phyloP scores from a whole-genome alignment of 2,888 invertebrate species.

The Anoplius nigerrimus region DNA sequence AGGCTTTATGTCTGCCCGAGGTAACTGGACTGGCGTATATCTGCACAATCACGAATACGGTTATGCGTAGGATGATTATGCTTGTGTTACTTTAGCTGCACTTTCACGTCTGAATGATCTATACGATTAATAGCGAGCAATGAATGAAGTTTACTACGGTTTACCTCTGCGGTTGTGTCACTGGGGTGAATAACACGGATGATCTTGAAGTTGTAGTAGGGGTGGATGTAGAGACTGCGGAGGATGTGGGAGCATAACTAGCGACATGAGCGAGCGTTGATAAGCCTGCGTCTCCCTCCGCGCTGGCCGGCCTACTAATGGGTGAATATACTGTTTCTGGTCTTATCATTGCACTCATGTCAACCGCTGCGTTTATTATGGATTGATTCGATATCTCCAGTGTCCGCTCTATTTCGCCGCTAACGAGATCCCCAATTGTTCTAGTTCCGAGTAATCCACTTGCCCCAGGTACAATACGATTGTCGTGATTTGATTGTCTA shows the following conservation, averaged over 20 bases:
- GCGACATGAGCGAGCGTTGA: slow-evolving; percentile 73
- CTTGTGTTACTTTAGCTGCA: neutral
- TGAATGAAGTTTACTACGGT: neutral
- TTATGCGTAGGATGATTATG: neutral
- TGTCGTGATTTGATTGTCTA: slow-evolving; percentile 59
- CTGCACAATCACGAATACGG: slow-evolving; percentile 44
- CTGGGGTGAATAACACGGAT: slow-evolving; percentile 71
- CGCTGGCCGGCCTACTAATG: slow-evolving; percentile 78
- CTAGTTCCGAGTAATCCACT: slow-evolving; percentile 79
- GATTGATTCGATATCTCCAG: slow-evolving; percentile 92
- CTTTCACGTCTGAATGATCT: too few species aligned
- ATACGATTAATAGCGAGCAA: neutral
- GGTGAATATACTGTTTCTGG: slow-evolving; percentile 78
- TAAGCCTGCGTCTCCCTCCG: slow-evolving; percentile 74
- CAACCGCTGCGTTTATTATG: slow-evolving; percentile 91
- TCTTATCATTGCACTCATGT: slow-evolving; percentile 85
- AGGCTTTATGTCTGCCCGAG: slow-evolving; percentile 83
- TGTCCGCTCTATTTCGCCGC: slow-evolving; percentile 91
- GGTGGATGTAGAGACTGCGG: slow-evolving; percentile 63
- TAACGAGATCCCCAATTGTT: slow-evolving; percentile 92
- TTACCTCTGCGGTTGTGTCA: slow-evolving; percentile 70
- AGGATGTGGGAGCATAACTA: slow-evolving; percentile 70
- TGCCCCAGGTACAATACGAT: slow-evolving; percentile 58
- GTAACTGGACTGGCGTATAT: slow-evolving; percentile 79
- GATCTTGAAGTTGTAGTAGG: slow-evolving; percentile 67